These are phyloP conservation scores for Drosophila pseudotalamancana DNA, from an alignment of 2,888 invertebrate species.

Conservation along the genomic window DNA sequence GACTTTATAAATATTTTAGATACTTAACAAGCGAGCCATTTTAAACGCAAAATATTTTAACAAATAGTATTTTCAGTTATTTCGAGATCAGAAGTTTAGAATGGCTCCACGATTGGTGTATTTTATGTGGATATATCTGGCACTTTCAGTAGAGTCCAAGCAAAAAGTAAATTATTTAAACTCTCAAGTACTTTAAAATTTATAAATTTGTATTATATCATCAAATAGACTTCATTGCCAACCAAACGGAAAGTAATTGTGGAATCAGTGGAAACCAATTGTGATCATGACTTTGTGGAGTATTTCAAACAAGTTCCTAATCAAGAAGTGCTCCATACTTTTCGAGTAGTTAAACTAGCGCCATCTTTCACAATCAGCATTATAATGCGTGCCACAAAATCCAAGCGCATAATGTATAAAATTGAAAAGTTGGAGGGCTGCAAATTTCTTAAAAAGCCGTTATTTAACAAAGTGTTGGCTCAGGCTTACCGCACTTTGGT, in stretches of 20 bases:
- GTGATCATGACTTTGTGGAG: slow-evolving; percentile 37
- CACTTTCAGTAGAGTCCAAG: neutral
- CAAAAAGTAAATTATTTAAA: neutral
- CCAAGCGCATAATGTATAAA: slow-evolving; percentile 20
- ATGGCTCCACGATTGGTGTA: neutral
- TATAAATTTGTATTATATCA: neutral
- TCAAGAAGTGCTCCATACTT: slow-evolving; percentile 3
- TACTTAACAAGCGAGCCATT: neutral
- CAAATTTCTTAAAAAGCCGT: slow-evolving; percentile 32
- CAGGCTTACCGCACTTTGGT: slow-evolving; percentile 5
- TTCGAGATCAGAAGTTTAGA: neutral
- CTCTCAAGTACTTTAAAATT: neutral
- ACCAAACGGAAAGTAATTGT: slow-evolving; percentile 11
- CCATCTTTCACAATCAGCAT: slow-evolving; percentile 11
- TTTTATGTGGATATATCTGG: too few relatives aligned
- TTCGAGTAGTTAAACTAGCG: slow-evolving; percentile 22
- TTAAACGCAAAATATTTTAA: neutral
- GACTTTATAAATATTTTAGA: neutral
- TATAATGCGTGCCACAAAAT: neutral
- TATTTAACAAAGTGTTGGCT: slow-evolving; percentile 17
- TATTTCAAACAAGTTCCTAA: slow-evolving; percentile 15
- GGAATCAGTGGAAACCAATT: slow-evolving; percentile 18
- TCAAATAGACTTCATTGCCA: neutral
- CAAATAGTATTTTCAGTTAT: neutral
- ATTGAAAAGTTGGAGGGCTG: slow-evolving; percentile 36